Percentiles rank a stretch among this genome's conserved stretches.
These are phyloP conservation scores for Phanerotoma sp. DNA, from an alignment of 2,888 invertebrate genomes.

Conservation along the genomic window DNA sequence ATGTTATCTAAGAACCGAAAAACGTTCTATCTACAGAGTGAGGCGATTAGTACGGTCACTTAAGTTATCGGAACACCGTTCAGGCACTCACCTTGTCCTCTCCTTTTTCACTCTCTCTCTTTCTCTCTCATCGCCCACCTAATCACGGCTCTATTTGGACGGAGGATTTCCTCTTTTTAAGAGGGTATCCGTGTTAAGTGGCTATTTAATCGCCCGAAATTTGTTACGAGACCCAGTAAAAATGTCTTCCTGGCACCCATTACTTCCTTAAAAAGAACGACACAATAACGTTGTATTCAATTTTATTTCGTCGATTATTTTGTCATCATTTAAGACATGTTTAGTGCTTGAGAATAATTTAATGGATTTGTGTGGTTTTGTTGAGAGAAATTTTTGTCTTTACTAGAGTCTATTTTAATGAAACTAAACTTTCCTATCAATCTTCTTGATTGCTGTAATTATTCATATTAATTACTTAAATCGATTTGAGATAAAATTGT, in stretches of 20 bases:
- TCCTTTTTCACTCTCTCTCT: conserved; percentile 15
- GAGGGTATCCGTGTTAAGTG: conserved; percentile 57
- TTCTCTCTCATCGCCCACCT: conserved; percentile 38
- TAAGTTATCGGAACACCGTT: conserved; percentile 47
- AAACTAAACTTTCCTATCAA: not conserved
- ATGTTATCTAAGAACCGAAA: conserved; percentile 27
- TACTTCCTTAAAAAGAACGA: not conserved
- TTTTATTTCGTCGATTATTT: not conserved
- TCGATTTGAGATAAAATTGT: too few species aligned
- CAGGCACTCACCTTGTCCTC: conserved; percentile 38
- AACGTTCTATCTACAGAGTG: conserved; percentile 39
- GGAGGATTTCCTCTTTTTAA: conserved; percentile 49
- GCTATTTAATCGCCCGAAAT: conserved; percentile 55
- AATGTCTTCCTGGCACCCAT: conserved; percentile 31
- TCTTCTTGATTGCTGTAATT: not conserved
- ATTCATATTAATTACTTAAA: not conserved
- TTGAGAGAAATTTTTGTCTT: too few species aligned
- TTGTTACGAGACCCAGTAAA: conserved; percentile 43
- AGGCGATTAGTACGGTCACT: conserved; percentile 48
- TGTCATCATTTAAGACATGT: not conserved
- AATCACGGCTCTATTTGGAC: conserved; percentile 57
- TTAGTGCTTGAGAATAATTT: not conserved
- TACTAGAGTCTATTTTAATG: too few species aligned
- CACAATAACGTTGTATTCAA: not conserved
- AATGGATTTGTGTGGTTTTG: too few species aligned